phyloP scores from a whole-genome alignment of 2,888 invertebrate species.

The Ganaspis brasiliensis region DNA sequence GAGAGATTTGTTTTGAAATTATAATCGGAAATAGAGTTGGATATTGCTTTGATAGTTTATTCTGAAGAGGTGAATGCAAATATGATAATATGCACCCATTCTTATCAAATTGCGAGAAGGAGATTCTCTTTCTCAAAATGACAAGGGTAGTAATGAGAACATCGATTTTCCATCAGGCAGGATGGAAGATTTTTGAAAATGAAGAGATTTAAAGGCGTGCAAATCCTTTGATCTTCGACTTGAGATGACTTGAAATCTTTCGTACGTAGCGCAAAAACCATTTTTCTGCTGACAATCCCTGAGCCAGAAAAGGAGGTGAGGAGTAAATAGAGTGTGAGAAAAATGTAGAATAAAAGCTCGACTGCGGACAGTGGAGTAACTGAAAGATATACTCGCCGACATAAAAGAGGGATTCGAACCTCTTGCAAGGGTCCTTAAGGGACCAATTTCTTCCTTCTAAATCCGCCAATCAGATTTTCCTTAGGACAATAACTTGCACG shows the following conservation, averaged over 20 bases:
- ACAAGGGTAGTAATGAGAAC: conserved; percentile 4
- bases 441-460: conserved; percentile 39
- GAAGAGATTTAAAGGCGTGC: conserved; percentile 36
- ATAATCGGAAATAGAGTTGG: not conserved
- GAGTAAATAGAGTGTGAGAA: conserved; percentile 36
- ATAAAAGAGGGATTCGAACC: conserved; percentile 38
- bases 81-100: not conserved
- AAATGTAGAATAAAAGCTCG: conserved; percentile 36
- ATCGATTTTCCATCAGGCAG: conserved; percentile 22
- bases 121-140: not conserved
- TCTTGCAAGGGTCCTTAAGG: conserved; percentile 20
- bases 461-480: conserved; percentile 34
- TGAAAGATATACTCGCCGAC: conserved; percentile 43
- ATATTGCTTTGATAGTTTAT: not conserved
- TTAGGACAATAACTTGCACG: conserved; percentile 22
- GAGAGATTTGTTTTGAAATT: not conserved
- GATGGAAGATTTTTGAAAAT: conserved; percentile 26
- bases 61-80: not conserved
- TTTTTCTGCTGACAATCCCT: conserved; percentile 43
- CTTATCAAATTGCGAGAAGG: conserved; percentile 1
- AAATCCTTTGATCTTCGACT: conserved; percentile 42
- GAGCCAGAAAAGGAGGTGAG: conserved; percentile 34
- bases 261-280: conserved; percentile 28
- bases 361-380: conserved; percentile 36
- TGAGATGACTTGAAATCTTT: conserved; percentile 40